A percentile compares a stretch with the other conserved stretches of the same genome.
phyloP scores from a whole-genome alignment of 2,797 vertebrate genomes.

The Microhierax caerulescens region DNA sequence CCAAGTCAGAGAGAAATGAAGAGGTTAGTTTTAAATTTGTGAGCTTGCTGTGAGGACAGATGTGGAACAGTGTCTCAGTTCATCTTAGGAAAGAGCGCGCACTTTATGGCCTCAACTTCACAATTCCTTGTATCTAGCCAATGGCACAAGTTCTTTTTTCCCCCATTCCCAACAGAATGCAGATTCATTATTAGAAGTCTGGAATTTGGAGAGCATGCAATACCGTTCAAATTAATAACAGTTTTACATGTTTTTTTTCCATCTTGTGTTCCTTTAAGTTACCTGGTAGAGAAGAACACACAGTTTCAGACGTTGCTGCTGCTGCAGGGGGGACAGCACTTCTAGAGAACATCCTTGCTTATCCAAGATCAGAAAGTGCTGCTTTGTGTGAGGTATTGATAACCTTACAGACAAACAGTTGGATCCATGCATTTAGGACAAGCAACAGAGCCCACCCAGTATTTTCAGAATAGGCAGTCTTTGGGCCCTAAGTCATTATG shows the following conservation, averaged over 20 bases:
- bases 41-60: background rate
- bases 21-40: background rate
- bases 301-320: background rate
- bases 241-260: background rate
- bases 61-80: accelerated
- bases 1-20: background rate
- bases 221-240: background rate
- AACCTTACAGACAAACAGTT: background rate
- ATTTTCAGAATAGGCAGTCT: background rate
- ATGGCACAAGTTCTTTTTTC: background rate
- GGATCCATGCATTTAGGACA: background rate
- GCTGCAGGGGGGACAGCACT: background rate
- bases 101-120: background rate
- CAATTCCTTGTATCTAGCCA: background rate
- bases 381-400: background rate
- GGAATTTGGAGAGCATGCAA: background rate
- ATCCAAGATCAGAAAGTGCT: background rate
- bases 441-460: accelerated
- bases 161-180: background rate
- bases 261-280: background rate
- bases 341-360: background rate
- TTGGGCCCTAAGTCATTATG: background rate
- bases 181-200: background rate
- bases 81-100: background rate
- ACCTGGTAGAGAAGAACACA: background rate